Base-by-base conservation (phyloP, 2,113 vertebrate species). In the Varanus salvator region DNA sequence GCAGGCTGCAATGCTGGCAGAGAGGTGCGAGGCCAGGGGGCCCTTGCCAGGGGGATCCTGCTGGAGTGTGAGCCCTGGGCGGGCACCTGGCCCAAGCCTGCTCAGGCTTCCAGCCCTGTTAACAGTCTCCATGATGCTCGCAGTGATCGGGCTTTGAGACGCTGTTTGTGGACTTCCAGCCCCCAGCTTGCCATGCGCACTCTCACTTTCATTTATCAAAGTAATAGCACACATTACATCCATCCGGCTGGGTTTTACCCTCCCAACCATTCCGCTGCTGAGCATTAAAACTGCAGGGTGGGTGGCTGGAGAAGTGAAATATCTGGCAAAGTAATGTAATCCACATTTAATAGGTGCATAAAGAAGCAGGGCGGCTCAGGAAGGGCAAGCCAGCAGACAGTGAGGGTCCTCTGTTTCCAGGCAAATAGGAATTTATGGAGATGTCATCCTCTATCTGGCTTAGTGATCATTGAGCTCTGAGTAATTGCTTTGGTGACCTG, bases 401-500 rank as follows among this genome's bases (percentile, higher is more conserved):
- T 15, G 38, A 4, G 69, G 0, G 0, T 87, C 75, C 80, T 48
- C 66, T 92, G 90, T 92, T 87, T 93, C 78, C 91, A 23, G 87
- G 91, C 95, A 95, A 95, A 95, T 80, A 84, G 87, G 92, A 90
- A 93, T 93, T 94, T 91, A 91, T 94, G 90, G 88, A 81, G 90
- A 93, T 93, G 80, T 85, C 64, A 48, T 88, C 89, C 69, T 89
- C 80, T 93, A 92, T 95, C 94, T 90, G 87, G 92, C 94, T 95
- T 90, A 0, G 29, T 83, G 88, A 96, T 94, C 94, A 95, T 86
- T 94, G 93, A 94, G 95, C 93, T 90, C 93, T 95, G 93, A 94
- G 91, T 97, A 95, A 97, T 92, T 94, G 94, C 80, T 94, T 89
- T 92, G 91, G 92, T 93, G 93, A 94, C 94, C 96, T 97, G 90